Evolutionary conservation across 2,888 invertebrate species (phyloP), one percentile per base, ranked within the genome.

Genomic region (Cantharis rufa): DNA sequence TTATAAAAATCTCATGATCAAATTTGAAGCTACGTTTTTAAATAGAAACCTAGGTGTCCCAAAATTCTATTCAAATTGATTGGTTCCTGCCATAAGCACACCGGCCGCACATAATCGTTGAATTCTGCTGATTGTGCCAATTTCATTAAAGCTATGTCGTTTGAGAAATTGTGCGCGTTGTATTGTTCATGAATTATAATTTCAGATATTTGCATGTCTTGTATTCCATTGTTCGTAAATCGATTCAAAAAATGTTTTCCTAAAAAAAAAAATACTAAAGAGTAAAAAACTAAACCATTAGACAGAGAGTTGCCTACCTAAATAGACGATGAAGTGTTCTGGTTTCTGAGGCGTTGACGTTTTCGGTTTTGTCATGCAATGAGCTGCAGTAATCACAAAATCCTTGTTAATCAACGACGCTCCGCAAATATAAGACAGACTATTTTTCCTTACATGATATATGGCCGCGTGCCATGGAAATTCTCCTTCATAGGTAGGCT

Each of bases 391-490:
- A 81, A 93, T 84, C 21, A 92, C 88, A 83, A 91, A 90, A 15
- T 84, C 86, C 76, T 88, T 88, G 0, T 91, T 88, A 5, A 93
- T 89, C 24, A 93, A 88, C 0, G 92, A 92, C 0, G 91, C 92
- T 0, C 93, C 93, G 82, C 93, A 93, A 71, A 91, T 91, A 86
- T 92, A 93, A 89, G 90, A 64, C 88, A 77, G 77, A 87, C 84
- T 15, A 85, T 82, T 24, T 24, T 24, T 10, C 87, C 87, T 74
- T 86, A 85, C 10, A 82, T 83, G 90, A 84, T 92, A 92, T 0
- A 93, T 84, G 0, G 93, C 93, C 15, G 90, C 91, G 85, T 93
- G 93, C 93, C 93, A 93, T 0, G 93, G 93, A 91, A 91, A 24
- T 24, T 93, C 91, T 16, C 92, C 92, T 81, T 91, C 91, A 64